phyloP scores from a whole-genome alignment of 1,140 invertebrate species.

The Grapholita molesta region DNA sequence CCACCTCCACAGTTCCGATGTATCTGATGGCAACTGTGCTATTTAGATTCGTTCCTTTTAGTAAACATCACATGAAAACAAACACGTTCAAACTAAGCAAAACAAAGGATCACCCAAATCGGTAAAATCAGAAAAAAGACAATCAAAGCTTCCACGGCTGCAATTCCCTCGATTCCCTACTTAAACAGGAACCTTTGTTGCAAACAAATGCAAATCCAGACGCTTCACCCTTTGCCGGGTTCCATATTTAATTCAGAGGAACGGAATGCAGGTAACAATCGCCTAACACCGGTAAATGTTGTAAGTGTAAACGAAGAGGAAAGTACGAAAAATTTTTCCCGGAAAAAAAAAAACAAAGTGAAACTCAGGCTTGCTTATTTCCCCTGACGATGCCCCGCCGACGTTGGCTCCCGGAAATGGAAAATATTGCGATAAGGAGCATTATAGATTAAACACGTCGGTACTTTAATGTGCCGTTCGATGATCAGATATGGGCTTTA shows the following conservation, averaged over 20 bases:
- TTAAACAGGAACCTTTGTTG: conserved; percentile 62
- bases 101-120: background rate
- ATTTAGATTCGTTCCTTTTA: background rate
- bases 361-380: conserved; percentile 76
- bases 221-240: conserved; percentile 64
- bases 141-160: conserved; percentile 1
- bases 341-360: conserved; percentile 70
- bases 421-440: conserved; percentile 77
- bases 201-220: conserved; percentile 73
- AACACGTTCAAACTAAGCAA: background rate
- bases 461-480: conserved; percentile 53
- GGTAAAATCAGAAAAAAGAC: conserved; percentile 11
- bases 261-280: conserved; percentile 70
- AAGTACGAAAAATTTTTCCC: conserved; percentile 63
- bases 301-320: conserved; percentile 75
- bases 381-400: conserved; percentile 68
- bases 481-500: conserved; percentile 46
- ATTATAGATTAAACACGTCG: conserved; percentile 75
- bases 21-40: too few species aligned
- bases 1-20: too few species aligned
- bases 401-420: conserved; percentile 68
- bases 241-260: conserved; percentile 71
- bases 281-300: conserved; percentile 65
- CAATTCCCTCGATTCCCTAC: conserved; percentile 30
- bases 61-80: background rate